Evolutionary conservation across 1,140 invertebrate genomes (phyloP).

Genomic region (Drosophila micromelanica): DNA sequence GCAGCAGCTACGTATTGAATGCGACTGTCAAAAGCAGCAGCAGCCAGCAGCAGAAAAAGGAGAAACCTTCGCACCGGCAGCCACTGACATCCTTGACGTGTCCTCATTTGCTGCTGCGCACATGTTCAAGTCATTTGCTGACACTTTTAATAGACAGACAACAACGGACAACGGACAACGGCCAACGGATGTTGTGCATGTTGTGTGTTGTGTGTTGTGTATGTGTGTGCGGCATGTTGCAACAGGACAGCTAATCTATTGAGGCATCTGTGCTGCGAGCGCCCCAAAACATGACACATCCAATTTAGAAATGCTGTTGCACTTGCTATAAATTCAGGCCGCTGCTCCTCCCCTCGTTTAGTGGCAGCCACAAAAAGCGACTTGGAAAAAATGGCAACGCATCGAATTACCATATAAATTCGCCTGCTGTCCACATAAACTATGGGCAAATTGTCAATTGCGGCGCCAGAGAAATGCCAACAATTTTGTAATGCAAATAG

Average conservation of each 20-base stretch:
- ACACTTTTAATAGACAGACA: constrained; percentile 76
- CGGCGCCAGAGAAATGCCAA: constrained; percentile 62
- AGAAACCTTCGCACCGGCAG: constrained; percentile 16
- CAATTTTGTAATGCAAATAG: constrained; percentile 78
- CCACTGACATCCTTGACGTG: constrained; percentile 45
- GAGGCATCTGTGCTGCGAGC: constrained; percentile 70
- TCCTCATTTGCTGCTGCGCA: constrained; percentile 37
- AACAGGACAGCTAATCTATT: constrained; percentile 72
- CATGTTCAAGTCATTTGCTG: constrained; percentile 57
- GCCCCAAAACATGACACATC: constrained; percentile 75
- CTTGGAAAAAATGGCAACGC: constrained; percentile 63
- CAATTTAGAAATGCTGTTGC: constrained; percentile 54
- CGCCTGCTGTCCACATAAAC: constrained; percentile 76
- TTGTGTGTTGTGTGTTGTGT: constrained; percentile 48
- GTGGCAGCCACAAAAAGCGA: constrained; percentile 30
- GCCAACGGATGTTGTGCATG: constrained; percentile 4
- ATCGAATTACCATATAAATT: constrained; percentile 77
- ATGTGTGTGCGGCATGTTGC: constrained; percentile 31
- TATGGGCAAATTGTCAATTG: constrained; percentile 79
- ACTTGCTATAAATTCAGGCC: constrained; percentile 12
- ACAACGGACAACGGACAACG: constrained; percentile 36
- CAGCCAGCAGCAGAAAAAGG: not conserved
- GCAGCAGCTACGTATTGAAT: constrained; percentile 20
- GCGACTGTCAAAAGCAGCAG: constrained; percentile 29
- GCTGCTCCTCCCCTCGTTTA: constrained; percentile 44